These are phyloP conservation scores for Zaprionus vittiger DNA, from an alignment of 1,140 invertebrate species.

Conservation along the genomic window DNA sequence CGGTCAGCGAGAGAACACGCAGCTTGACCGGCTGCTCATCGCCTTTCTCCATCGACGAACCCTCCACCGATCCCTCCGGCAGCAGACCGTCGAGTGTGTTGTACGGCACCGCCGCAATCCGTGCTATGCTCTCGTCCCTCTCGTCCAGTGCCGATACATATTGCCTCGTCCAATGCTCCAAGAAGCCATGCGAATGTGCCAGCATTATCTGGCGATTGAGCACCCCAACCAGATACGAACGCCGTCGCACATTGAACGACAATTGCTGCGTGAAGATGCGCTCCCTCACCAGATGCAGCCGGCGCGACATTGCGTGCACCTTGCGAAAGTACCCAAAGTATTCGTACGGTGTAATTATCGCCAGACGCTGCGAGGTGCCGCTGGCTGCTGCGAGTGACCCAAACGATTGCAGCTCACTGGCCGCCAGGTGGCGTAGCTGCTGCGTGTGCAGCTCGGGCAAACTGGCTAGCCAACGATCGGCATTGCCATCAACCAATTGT, in stretches of 20 bases:
- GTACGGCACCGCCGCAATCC: conserved; percentile 40
- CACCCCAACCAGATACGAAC: conserved; percentile 66
- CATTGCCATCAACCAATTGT: conserved; percentile 55
- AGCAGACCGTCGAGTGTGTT: conserved; percentile 30
- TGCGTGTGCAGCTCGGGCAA: conserved; percentile 54
- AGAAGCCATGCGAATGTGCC: conserved; percentile 61
- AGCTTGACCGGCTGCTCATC: conserved; percentile 7
- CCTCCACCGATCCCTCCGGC: conserved; percentile 24
- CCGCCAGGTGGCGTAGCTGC: conserved; percentile 41
- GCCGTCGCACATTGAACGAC: conserved; percentile 67
- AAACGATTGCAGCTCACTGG: conserved; percentile 67
- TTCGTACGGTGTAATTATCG: conserved; percentile 70
- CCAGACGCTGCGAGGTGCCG: conserved; percentile 46
- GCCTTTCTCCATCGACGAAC: not conserved
- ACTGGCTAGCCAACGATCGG: conserved; percentile 58
- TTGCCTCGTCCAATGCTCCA: conserved; percentile 68
- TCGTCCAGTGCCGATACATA: conserved; percentile 69
- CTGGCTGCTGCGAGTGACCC: conserved; percentile 45
- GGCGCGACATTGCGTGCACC: conserved; percentile 61
- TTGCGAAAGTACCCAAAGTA: conserved; percentile 77
- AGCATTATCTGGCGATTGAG: conserved; percentile 62
- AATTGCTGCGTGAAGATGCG: conserved; percentile 74
- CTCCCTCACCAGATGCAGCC: conserved; percentile 64
- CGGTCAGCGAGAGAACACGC: conserved; percentile 58
- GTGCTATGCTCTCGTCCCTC: conserved; percentile 54